Evolutionary conservation across 2,888 invertebrate genomes (phyloP), one percentile per base, ranked within the genome.

Genomic region (Cataglyphis livida): DNA sequence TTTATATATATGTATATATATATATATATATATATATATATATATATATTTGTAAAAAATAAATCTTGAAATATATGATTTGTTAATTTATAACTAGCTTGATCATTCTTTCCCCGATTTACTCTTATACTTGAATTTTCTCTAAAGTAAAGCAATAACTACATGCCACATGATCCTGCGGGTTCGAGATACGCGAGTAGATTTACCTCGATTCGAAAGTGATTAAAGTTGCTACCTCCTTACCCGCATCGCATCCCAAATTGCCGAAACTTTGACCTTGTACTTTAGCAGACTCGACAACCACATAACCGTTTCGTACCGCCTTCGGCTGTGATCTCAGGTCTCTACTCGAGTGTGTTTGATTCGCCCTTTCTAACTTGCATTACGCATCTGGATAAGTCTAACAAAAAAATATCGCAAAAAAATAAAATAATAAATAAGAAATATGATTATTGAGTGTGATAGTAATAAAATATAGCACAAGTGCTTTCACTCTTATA

Each of bases 371-470:
- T 44, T 59, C 32, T 44, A 71, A 44, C 44, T 79, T 59, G 48
- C 35, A 41, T 73, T 48, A 65, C 4, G 7, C 41, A 32, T 54
- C 35, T 38, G n/a, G 18, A 41, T 15, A 7, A 54, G 12, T 41
- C 7, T 6, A 25, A 41, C 6, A 38, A 38, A 68, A 68, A 41
- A 64, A n/a, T 66, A 54, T 64, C 5, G 6, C 21, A 5, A 32
- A 76, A 82, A 85, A 66, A 61, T 84, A 74, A 73, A 82, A 81
- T 78, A 81, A 83, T 62, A 66, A n/a, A 32, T 57, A 73, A 73
- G 66, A 81, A 83, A 83, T 15, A 65, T 1, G 1, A 28, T 41
- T 6, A 41, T 25, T 61, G 2, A 74, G 0, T 18, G 6, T 18
- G 15, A 62, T 21, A 15, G 35, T 35, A 64, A 62, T 32, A 44